Percentiles rank a stretch among this genome's conserved stretches.
These are phyloP conservation scores for Calypte anna DNA, from an alignment of 2,113 vertebrate genomes.

Conservation along the genomic window DNA sequence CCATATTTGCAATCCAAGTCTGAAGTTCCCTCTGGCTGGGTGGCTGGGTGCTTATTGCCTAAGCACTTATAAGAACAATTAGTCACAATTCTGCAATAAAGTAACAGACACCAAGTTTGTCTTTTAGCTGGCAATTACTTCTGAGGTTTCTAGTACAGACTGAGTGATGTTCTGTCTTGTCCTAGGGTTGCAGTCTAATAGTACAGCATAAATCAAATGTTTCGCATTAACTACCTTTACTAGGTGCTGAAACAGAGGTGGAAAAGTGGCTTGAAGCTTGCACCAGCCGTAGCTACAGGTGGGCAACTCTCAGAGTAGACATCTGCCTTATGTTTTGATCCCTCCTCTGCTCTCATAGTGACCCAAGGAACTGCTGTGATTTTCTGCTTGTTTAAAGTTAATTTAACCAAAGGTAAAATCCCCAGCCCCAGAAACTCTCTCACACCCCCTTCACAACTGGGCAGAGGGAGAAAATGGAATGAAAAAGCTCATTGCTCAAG, in stretches of 20 bases:
- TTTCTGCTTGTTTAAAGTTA: not conserved
- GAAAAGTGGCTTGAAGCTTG: not conserved
- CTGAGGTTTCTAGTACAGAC: not conserved
- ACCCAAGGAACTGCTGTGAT: not conserved
- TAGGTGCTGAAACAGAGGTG: not conserved
- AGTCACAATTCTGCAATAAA: not conserved
- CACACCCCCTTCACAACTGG: not conserved
- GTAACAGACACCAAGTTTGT: not conserved
- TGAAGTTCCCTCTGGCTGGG: not conserved
- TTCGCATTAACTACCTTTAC: not conserved
- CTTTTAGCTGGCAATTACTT: not conserved
- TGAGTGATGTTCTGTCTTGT: not conserved
- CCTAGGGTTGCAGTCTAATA: not conserved
- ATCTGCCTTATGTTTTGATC: no score
- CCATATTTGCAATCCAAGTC: not conserved
- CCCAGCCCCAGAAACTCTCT: not conserved
- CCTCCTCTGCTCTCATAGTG: not conserved
- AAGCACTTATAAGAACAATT: not conserved
- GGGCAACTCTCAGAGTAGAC: not conserved
- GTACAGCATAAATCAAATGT: not conserved
- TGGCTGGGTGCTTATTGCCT: no score
- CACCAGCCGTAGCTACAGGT: not conserved
- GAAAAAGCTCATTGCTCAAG: not conserved
- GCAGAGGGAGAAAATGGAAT: not conserved
- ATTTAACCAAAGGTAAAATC: not conserved